Conservation (phyloP, 1,140 invertebrate species). For the Sminthurinus signatus region DNA sequence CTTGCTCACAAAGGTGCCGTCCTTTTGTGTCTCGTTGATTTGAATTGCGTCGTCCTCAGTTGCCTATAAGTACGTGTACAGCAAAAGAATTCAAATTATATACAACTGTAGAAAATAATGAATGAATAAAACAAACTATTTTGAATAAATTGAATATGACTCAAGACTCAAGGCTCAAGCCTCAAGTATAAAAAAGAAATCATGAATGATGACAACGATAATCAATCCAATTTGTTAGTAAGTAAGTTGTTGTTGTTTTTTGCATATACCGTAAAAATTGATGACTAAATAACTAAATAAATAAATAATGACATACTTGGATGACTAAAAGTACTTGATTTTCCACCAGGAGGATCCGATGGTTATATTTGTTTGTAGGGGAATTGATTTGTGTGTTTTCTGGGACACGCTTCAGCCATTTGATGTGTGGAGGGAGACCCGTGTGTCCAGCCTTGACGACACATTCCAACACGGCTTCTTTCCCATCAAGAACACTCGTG, state of each 20-base stretch:
- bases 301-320: too few species aligned
- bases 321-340: slow-evolving; percentile 40
- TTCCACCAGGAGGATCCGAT: slow-evolving; percentile 32
- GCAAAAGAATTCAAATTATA: too few species aligned
- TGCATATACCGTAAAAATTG: too few species aligned
- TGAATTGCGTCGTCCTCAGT: slow-evolving; percentile 31
- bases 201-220: too few species aligned
- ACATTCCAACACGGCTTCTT: slow-evolving; percentile 39
- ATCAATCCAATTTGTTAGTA: too few species aligned
- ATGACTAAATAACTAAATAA: too few species aligned
- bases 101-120: too few species aligned
- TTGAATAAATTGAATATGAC: neutral
- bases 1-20: slow-evolving; percentile 42
- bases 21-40: slow-evolving; percentile 37
- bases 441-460: slow-evolving; percentile 21
- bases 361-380: slow-evolving; percentile 13
- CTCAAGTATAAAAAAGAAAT: too few species aligned
- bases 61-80: too few species aligned
- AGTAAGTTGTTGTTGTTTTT: too few species aligned
- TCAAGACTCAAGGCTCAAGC: too few species aligned
- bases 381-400: slow-evolving; percentile 9
- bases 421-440: slow-evolving; percentile 38
- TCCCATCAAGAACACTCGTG: slow-evolving; percentile 28
- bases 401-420: slow-evolving; percentile 37
- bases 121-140: too few species aligned